These are phyloP conservation scores for Strix uralensis DNA, from an alignment of 2,113 vertebrate species.

Conservation along the genomic window DNA sequence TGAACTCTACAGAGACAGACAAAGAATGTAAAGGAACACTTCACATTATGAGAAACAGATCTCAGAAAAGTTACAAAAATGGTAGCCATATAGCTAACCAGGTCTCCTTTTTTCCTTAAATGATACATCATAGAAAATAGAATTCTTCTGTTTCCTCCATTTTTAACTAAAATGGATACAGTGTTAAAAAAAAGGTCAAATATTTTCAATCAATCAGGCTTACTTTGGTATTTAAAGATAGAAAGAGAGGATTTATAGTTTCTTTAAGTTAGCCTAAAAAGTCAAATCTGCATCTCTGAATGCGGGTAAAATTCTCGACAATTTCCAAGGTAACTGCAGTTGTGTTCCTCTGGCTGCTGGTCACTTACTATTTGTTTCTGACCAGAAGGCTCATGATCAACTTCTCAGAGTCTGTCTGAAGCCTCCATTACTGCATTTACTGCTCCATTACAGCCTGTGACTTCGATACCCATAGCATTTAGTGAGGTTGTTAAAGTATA, in stretches of 20 bases:
- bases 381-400: background rate
- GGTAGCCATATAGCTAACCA: background rate
- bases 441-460: background rate
- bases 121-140: background rate
- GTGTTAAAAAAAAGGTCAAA: background rate
- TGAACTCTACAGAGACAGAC: background rate
- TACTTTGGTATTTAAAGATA: background rate
- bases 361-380: background rate
- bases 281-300: background rate
- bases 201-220: background rate
- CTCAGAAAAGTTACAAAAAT: background rate
- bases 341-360: background rate
- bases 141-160: background rate
- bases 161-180: background rate
- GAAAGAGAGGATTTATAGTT: background rate
- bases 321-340: background rate
- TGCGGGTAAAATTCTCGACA: background rate
- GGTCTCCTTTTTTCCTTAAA: background rate
- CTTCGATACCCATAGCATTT: background rate
- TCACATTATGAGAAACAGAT: background rate
- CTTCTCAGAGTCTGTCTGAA: background rate
- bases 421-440: background rate
- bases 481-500: background rate
- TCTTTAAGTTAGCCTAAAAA: background rate
- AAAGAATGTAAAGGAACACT: background rate